Conservation (phyloP, 2,797 vertebrate species). For the Coendou prehensilis region DNA sequence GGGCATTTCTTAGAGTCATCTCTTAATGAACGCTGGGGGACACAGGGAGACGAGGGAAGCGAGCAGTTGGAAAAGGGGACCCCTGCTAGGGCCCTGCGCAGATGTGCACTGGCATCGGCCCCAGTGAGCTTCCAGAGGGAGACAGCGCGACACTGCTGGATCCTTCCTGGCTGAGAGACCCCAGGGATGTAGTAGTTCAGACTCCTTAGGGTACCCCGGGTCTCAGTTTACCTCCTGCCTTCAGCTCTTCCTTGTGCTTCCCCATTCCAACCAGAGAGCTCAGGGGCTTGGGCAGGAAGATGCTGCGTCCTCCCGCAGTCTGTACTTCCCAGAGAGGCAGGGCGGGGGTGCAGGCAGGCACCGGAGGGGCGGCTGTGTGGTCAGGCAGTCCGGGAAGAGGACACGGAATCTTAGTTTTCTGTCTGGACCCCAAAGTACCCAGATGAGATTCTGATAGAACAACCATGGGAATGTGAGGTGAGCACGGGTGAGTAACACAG, state of each 20-base stretch:
- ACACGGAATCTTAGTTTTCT: background rate
- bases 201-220: background rate
- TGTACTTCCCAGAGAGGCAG: background rate
- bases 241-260: background rate
- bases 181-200: background rate
- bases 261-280: background rate
- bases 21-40: background rate
- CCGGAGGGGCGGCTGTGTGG: background rate
- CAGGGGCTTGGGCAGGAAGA: background rate
- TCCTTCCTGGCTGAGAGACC: background rate
- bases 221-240: background rate
- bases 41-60: background rate
- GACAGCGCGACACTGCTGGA: background rate
- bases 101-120: fast-evolving
- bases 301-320: background rate
- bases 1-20: fast-evolving
- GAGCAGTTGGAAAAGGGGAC: background rate
- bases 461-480: fast-evolving
- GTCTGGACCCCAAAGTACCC: background rate
- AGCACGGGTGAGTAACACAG: fast-evolving
- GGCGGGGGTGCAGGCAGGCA: background rate
- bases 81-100: fast-evolving
- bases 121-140: background rate
- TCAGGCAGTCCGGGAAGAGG: background rate
- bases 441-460: background rate